Evolutionary conservation across 2,113 vertebrate species (phyloP), one percentile per base, ranked within the genome.

Genomic region (Semnornis frantzii): DNA sequence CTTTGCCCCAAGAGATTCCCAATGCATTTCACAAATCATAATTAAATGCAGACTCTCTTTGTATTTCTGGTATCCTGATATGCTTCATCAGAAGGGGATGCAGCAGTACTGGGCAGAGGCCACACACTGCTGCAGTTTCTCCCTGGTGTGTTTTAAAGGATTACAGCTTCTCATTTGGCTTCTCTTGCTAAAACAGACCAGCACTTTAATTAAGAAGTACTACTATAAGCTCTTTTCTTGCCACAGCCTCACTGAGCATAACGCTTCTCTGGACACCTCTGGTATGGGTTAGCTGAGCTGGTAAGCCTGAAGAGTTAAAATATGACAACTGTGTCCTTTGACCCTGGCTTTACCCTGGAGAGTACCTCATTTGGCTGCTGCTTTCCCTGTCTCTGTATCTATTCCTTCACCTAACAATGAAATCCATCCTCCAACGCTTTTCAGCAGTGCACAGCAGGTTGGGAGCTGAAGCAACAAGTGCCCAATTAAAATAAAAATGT

Each of bases 401-500:
- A 75, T 78, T 30, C 44, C 82, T 84, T 81, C 66, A 70, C 33
- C 52, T 59, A 92, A 90, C 87, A 66, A 31, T 24, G 34, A 93
- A 94, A 95, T 96, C 28, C 63, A 83, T 88, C 80, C 82, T 88
- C 46, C 31, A 33, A 27, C 71, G 68, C 79, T 95, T 89, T 95
- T 93, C 57, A 91, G 79, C 68, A 77, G 58, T 6, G 44, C 91
- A 72, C 91, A 92, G 82, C 58, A 65, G 79, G 82, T 89, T 83
- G 81, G 65, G 34, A 89, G 58, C 79, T 92, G 85, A 78, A 94
- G 76, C 39, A 92, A 81, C 33, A 81, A 85, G 50, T 83, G 58
- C 52, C 89, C 91, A 90, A 91, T 96, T 97, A 90, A 93, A 94
- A 95, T 46, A 1, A 8, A 95, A 90, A 93, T 81, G 88, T 93